phyloP scores from a whole-genome alignment of 64 coral and sea anemone species.

The Actinia tenebrosa region DNA sequence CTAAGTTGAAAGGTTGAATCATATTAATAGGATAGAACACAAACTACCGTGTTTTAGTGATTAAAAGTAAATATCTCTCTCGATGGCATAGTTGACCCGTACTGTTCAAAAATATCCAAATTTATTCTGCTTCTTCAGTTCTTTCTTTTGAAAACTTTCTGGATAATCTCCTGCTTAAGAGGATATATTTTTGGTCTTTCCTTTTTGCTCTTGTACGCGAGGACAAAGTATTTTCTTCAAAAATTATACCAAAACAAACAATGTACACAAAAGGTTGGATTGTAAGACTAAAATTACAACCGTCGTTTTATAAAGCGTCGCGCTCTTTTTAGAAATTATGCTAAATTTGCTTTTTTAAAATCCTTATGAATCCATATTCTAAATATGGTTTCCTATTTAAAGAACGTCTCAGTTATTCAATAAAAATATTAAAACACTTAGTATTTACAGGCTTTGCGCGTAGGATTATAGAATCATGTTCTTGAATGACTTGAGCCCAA shows the following conservation, averaged over 20 bases:
- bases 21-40: neutral
- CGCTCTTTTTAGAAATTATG: neutral
- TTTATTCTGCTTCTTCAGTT: neutral
- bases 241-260: neutral
- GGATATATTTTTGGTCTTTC: neutral
- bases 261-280: neutral
- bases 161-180: neutral
- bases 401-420: neutral
- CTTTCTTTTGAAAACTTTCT: neutral
- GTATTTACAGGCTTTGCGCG: neutral
- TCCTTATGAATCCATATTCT: no score
- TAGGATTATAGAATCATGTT: neutral
- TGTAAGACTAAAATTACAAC: neutral
- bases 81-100: neutral
- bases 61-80: neutral
- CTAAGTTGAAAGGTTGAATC: neutral
- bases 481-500: neutral
- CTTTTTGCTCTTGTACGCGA: neutral
- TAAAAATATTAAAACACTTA: neutral
- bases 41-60: neutral
- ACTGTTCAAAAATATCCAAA: neutral
- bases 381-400: no score
- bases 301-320: neutral
- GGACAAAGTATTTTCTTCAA: neutral
- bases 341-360: no score